Percentiles rank a stretch among this genome's conserved stretches.
Conservation (phyloP, 2,888 invertebrate species). For the Parelbella ahira region DNA sequence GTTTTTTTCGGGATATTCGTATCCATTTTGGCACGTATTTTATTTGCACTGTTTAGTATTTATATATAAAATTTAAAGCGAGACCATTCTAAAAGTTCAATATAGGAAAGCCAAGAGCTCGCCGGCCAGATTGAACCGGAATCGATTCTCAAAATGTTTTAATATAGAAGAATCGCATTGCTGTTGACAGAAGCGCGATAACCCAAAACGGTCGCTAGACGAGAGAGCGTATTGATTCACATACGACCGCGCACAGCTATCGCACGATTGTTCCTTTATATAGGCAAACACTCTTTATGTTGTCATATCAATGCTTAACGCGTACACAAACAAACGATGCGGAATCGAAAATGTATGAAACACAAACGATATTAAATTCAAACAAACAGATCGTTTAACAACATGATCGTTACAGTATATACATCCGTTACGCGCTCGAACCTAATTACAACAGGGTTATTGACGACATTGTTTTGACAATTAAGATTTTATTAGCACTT, state of each 20-base stretch:
- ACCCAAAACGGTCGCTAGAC: slow-evolving; percentile 37
- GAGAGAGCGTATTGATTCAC: slow-evolving; percentile 25
- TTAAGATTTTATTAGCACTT: slow-evolving; percentile 23
- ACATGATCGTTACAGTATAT: not conserved
- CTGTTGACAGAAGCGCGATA: slow-evolving; percentile 14
- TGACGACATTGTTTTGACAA: slow-evolving; percentile 2
- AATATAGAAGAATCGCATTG: slow-evolving; percentile 28
- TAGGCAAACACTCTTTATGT: slow-evolving; percentile 65
- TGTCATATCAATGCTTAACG: slow-evolving; percentile 61
- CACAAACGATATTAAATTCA: slow-evolving; percentile 43
- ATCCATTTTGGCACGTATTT: slow-evolving; percentile 25
- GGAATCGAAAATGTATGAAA: slow-evolving; percentile 56
- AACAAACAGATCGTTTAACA: slow-evolving; percentile 19
- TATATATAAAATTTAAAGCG: slow-evolving; percentile 16
- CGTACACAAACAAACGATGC: slow-evolving; percentile 54
- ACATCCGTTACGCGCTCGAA: not conserved
- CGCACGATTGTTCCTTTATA: slow-evolving; percentile 58
- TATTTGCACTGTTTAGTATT: slow-evolving; percentile 9
- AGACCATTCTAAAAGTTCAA: slow-evolving; percentile 20
- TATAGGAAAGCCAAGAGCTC: slow-evolving; percentile 5
- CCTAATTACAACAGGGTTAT: not conserved
- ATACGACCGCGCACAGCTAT: slow-evolving; percentile 38
- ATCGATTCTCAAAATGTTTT: slow-evolving; percentile 22
- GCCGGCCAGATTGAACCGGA: not conserved
- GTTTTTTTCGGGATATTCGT: slow-evolving; percentile 26